phyloP scores from a whole-genome alignment of 2,797 vertebrate genomes.

The Chelonia mydas region DNA sequence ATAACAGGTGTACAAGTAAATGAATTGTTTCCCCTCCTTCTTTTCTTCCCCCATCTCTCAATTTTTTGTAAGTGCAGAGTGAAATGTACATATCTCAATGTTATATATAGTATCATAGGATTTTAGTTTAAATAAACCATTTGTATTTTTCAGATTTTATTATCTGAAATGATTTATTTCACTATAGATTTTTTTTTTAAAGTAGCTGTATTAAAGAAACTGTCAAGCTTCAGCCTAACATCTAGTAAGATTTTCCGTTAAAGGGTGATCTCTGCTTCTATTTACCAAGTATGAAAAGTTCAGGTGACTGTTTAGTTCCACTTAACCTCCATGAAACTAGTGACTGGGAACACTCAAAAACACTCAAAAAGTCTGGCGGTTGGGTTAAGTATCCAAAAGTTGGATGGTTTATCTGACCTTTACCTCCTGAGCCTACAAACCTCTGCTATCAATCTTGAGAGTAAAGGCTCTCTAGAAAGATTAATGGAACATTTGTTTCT shows the following conservation, averaged over 20 bases:
- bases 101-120: neutral
- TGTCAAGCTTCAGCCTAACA: neutral
- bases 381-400: neutral
- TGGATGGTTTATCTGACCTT: neutral
- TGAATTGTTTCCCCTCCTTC: conserved; percentile 8
- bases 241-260: neutral
- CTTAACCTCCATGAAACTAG: neutral
- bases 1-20: neutral
- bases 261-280: neutral
- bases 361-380: neutral
- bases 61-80: neutral
- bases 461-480: neutral
- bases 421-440: neutral
- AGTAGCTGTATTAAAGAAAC: conserved; percentile 16
- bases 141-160: neutral
- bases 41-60: neutral
- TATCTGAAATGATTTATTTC: conserved; percentile 24
- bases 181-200: neutral
- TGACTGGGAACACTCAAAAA: neutral
- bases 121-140: conserved; percentile 14
- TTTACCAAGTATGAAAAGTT: neutral
- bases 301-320: neutral
- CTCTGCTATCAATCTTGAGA: neutral
- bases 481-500: neutral
- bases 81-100: neutral